A percentile compares a stretch with the other conserved stretches of the same genome.
These are phyloP conservation scores for Budorcas taxicolor DNA, from an alignment of 2,113 vertebrate species.

Conservation along the genomic window DNA sequence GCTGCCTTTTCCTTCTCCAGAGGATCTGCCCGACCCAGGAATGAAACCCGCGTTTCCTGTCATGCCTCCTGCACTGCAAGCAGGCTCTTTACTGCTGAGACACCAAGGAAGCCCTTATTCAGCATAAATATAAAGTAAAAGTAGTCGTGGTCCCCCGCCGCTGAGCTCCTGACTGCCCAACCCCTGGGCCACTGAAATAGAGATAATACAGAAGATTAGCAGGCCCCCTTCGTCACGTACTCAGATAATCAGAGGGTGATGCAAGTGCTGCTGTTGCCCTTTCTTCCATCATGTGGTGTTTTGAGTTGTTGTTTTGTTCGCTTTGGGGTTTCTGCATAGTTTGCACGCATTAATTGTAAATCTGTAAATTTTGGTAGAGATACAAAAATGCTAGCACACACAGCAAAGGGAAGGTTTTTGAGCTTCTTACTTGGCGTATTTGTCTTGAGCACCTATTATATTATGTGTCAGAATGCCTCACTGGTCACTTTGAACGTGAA, in stretches of 20 bases:
- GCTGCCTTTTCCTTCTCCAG: not conserved
- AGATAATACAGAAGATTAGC: not conserved
- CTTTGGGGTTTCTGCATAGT: not conserved
- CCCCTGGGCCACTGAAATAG: not conserved
- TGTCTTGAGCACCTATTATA: not conserved
- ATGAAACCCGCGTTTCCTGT: rapidly evolving
- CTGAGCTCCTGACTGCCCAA: not conserved
- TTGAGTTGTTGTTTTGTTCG: not conserved
- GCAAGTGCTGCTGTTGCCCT: not conserved
- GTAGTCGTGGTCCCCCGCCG: not conserved
- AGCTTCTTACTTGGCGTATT: not conserved
- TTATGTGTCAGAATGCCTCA: not conserved
- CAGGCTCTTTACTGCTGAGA: not conserved
- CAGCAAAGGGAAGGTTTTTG: not conserved
- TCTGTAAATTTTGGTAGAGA: not conserved
- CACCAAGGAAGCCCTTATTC: not conserved
- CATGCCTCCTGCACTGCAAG: not conserved
- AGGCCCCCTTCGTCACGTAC: not conserved
- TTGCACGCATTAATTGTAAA: not conserved
- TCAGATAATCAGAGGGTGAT: not conserved
- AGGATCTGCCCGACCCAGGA: not conserved
- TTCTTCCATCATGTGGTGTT: not conserved
- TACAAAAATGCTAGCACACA: not conserved
- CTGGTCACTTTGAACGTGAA: not conserved
- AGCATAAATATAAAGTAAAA: not conserved